phyloP scores from a whole-genome alignment of 2,888 invertebrate species.

The Sericinus montela region DNA sequence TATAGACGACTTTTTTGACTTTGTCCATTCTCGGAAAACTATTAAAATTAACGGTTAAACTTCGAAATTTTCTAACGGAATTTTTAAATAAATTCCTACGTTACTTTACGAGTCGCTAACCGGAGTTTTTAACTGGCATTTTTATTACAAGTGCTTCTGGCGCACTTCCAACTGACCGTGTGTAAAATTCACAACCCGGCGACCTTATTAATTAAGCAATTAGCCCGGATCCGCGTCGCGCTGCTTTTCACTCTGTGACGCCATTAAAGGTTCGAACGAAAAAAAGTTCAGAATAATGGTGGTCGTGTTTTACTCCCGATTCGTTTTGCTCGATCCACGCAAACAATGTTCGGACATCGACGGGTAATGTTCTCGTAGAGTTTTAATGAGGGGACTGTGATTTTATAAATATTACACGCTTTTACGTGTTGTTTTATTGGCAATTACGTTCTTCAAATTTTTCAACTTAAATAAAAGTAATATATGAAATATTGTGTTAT shows the following conservation, averaged over 20 bases:
- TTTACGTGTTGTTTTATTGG: too few species aligned
- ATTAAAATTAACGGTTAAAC: background rate
- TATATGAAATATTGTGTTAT: too few species aligned
- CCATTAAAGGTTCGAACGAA: constrained; percentile 41
- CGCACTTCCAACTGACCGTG: constrained; percentile 55
- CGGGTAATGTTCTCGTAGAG: constrained; percentile 31
- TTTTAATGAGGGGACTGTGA: constrained; percentile 34
- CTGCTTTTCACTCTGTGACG: constrained; percentile 62
- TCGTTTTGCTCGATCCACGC: constrained; percentile 31
- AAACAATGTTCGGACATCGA: constrained; percentile 42
- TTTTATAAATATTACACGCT: constrained; percentile 2
- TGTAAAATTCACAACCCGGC: constrained; percentile 53
- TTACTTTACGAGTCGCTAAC: constrained; percentile 5
- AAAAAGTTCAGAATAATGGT: constrained; percentile 46
- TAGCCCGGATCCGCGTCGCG: constrained; percentile 59
- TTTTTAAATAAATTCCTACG: constrained; percentile 13
- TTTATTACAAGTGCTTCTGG: constrained; percentile 55
- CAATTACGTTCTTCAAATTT: too few species aligned
- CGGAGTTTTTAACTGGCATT: constrained; percentile 32
- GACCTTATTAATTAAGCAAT: constrained; percentile 75
- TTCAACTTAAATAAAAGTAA: too few species aligned
- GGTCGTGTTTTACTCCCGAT: constrained; percentile 43
- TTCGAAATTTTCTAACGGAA: background rate
- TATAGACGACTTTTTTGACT: too few species aligned
- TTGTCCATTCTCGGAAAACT: background rate